Conservation (phyloP, 1,140 invertebrate genomes). For the Stenopsyche tienmushanensis region DNA sequence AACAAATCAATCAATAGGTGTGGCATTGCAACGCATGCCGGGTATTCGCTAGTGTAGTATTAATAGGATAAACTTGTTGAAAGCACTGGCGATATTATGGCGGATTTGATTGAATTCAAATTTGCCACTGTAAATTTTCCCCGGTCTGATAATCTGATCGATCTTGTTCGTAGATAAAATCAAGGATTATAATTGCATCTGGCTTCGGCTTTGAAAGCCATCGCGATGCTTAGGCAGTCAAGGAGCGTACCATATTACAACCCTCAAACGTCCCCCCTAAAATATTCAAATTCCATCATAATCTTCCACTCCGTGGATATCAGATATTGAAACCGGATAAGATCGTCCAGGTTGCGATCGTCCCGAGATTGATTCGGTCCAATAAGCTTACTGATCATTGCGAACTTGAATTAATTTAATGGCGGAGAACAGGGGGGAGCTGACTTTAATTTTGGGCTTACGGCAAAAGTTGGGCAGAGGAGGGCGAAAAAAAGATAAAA, state of each 20-base stretch:
- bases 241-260: not conserved
- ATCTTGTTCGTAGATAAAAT: too few relatives aligned
- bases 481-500: conserved; percentile 30
- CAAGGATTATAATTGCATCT: too few relatives aligned
- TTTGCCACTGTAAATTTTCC: too few relatives aligned
- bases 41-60: too few relatives aligned
- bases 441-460: conserved; percentile 22
- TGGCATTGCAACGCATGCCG: too few relatives aligned
- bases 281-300: conserved; percentile 6
- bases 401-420: conserved; percentile 39
- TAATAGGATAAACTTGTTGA: too few relatives aligned
- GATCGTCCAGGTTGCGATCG: conserved; percentile 1
- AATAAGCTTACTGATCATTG: conserved; percentile 28
- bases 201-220: too few relatives aligned
- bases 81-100: too few relatives aligned
- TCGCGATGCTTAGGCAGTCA: not conserved
- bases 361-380: conserved; percentile 34
- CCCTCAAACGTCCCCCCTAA: not conserved
- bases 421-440: conserved; percentile 26
- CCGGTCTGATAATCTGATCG: too few relatives aligned
- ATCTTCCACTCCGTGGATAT: conserved; percentile 5
- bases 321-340: conserved; percentile 23
- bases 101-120: too few relatives aligned
- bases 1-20: too few relatives aligned
- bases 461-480: conserved; percentile 17